Conservation (phyloP, 2,113 vertebrate species). For the Equus quagga region DNA sequence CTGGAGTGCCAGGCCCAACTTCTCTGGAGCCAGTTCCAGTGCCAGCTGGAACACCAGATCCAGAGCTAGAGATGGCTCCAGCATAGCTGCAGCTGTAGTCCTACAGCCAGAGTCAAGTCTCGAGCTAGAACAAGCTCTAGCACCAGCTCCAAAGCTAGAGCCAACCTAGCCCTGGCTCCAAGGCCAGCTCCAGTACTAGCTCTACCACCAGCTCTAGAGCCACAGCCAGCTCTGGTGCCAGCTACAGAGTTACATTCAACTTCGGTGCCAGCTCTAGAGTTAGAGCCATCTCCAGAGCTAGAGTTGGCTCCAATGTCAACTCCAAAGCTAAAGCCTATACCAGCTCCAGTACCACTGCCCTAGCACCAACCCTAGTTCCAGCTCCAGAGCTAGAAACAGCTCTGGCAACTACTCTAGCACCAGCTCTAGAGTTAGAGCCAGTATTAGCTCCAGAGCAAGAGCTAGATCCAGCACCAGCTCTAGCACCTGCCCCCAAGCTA, state of each 20-base stretch:
- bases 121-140: background rate
- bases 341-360: background rate
- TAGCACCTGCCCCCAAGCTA: background rate
- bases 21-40: constrained; percentile 75
- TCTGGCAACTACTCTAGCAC: background rate
- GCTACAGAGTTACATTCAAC: background rate
- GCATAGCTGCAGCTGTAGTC: no score
- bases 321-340: background rate
- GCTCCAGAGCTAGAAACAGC: background rate
- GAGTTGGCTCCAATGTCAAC: background rate
- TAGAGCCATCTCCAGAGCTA: background rate
- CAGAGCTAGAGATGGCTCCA: background rate
- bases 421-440: background rate
- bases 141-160: background rate
- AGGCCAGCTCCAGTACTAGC: no score
- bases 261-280: background rate
- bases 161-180: background rate
- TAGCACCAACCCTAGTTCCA: background rate
- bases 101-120: background rate
- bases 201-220: background rate
- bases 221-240: background rate
- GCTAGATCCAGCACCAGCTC: background rate
- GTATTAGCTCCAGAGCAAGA: no score
- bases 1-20: constrained; percentile 92
- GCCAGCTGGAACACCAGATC: background rate